Base-by-base conservation (phyloP, 2,888 invertebrate species). In the Agrochola macilenta region DNA sequence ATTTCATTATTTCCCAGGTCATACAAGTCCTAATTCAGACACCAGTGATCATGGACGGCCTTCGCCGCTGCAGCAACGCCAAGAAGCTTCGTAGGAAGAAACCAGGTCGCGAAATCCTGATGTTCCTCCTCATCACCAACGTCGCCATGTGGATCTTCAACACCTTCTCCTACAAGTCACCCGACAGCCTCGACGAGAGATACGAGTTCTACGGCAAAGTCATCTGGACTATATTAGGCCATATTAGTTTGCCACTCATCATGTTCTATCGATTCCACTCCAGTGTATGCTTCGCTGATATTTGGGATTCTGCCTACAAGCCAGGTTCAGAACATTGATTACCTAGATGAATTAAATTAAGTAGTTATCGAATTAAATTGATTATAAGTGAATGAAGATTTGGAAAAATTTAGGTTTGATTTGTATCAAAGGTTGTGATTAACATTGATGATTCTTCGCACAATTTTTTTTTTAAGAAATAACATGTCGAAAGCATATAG, bases 221-320 rank as follows among this genome's bases (percentile, higher is more conserved):
- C 5, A 88, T 97, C 49, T 98, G 98, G 98, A 97, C 98, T 11
- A 97, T 98, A 68, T 95, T 98, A 9, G 98, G 98, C 39, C 98
- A 98, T 90, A 95, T 98, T 89, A 97, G 98, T 57, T 93, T 98
- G 20, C 98, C 98, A 0, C 94, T 98, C 5, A 98, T 98, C 78
- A 98, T 98, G 97, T 98, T 98, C 94, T 98, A 98, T 90, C 96
- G 98, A 79, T 98, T 98, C 91, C 98, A 98, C 90, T 98, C 98
- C 0, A 97, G 98, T n/a, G 98, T 98, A 0, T 98, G 98, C 89
- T 97, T 98, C 66, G 98, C 98, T 20, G 98, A 98, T 92, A 98
- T 98, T 87, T 98, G 98, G 98, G 97, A 98, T 89, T 97, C 97
- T 46, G 98, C 98, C 0, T 98, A 98, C 88, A 97, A 97, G 89